phyloP scores from a whole-genome alignment of 2,888 invertebrate genomes.

The Lasioglossum pauxillum region DNA sequence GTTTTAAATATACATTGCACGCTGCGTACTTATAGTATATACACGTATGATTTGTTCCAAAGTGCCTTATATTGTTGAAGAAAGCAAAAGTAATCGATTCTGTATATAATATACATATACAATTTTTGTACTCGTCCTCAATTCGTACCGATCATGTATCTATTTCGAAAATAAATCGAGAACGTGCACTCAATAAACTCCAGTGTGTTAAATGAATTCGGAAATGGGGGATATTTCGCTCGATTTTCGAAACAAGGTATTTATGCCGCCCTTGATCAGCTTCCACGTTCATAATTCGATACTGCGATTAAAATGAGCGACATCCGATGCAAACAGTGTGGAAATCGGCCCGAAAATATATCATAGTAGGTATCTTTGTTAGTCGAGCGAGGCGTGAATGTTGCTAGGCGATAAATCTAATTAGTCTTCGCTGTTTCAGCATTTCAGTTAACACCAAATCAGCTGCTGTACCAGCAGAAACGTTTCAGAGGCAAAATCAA shows the following conservation, averaged over 20 bases:
- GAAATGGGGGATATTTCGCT: conserved; percentile 32
- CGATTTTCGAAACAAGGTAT: conserved; percentile 15
- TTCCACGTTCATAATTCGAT: conserved; percentile 12
- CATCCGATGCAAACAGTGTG: conserved; percentile 32
- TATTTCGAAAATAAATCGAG: conserved; percentile 64
- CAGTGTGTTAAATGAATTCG: conserved; percentile 52
- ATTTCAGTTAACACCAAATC: conserved; percentile 74
- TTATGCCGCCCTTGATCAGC: background rate
- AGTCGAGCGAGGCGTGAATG: background rate
- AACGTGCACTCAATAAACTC: conserved; percentile 55
- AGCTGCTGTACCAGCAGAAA: conserved; percentile 85
- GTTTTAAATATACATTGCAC: conserved; percentile 44
- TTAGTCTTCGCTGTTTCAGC: conserved; percentile 73
- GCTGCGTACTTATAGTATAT: conserved; percentile 58
- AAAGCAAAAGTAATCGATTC: conserved; percentile 69
- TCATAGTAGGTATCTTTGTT: conserved; percentile 47
- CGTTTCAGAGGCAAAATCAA: conserved; percentile 92
- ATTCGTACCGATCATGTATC: conserved; percentile 70
- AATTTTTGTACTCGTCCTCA: conserved; percentile 76
- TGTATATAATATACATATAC: conserved; percentile 76
- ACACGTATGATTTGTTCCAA: conserved; percentile 79
- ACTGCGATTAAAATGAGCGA: background rate
- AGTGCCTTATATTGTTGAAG: conserved; percentile 81
- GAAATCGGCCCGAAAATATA: conserved; percentile 20
- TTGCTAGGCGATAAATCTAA: background rate